A percentile compares a stretch with the other conserved stretches of the same genome.
phyloP scores from a whole-genome alignment of 2,797 vertebrate genomes.

The Martes flavigula region DNA sequence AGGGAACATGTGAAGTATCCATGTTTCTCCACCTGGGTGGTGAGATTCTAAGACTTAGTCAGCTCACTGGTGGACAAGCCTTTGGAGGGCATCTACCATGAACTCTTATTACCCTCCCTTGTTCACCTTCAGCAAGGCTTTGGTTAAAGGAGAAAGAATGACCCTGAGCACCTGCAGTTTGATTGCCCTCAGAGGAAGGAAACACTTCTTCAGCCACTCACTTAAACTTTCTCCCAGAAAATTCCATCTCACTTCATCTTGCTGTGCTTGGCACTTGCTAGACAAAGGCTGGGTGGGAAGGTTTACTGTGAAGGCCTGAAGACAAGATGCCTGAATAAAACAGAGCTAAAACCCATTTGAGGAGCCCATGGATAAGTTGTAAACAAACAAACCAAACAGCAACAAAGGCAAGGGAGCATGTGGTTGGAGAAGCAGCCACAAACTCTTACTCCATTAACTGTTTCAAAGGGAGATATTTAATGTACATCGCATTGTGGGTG shows the following conservation, averaged over 20 bases:
- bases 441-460: not conserved
- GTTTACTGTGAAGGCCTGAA: not conserved
- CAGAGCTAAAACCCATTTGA: not conserved
- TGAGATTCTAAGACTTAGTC: not conserved
- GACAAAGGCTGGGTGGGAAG: not conserved
- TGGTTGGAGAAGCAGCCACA: not conserved
- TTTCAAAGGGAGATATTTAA: not conserved
- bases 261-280: not conserved
- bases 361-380: not conserved
- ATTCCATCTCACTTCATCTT: not conserved
- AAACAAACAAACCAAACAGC: not conserved
- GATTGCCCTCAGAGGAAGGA: not conserved
- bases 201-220: not conserved
- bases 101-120: not conserved
- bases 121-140: not conserved
- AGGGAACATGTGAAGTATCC: not conserved
- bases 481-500: not conserved
- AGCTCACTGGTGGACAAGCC: not conserved
- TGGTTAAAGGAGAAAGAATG: not conserved
- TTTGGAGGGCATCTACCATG: not conserved
- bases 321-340: not conserved
- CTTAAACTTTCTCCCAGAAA: not conserved
- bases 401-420: not conserved
- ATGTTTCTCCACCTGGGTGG: not conserved
- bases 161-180: not conserved